A percentile compares a stretch with the other conserved stretches of the same genome.
These are phyloP conservation scores for Virgularia gustaviana DNA, from an alignment of 92 coral and sea anemone species.

Conservation along the genomic window DNA sequence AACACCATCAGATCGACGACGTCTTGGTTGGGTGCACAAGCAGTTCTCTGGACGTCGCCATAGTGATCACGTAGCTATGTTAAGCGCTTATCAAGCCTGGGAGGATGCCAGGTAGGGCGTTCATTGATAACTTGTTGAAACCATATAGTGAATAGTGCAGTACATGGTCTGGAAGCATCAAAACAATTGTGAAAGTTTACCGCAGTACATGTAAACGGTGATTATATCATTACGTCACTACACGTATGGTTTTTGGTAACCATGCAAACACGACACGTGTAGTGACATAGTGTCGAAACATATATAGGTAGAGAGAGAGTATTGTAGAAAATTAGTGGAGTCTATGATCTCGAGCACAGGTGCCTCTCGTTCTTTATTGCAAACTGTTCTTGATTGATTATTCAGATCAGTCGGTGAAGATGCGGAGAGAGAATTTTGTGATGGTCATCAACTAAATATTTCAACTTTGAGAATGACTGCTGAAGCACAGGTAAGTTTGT, in stretches of 20 bases:
- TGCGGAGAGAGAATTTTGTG: constrained; percentile 77
- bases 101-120: constrained; percentile 81
- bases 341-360: not conserved
- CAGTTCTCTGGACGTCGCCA: constrained; percentile 98
- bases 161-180: too few relatives aligned
- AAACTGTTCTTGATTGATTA: not conserved
- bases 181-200: too few relatives aligned
- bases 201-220: too few relatives aligned
- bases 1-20: constrained; percentile 90
- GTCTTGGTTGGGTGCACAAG: constrained; percentile 99
- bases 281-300: too few relatives aligned
- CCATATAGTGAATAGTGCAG: not conserved
- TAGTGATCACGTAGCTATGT: constrained; percentile 94
- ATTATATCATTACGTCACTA: too few relatives aligned
- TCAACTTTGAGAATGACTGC: constrained; percentile 85
- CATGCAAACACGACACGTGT: too few relatives aligned
- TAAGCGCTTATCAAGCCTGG: constrained; percentile 97
- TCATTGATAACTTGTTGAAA: not conserved
- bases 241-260: too few relatives aligned
- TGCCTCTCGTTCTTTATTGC: not conserved
- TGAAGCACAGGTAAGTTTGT: constrained; percentile 68
- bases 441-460: constrained; percentile 83
- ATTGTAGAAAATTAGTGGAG: not conserved
- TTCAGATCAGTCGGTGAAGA: constrained; percentile 81
- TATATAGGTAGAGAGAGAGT: not conserved